These are phyloP conservation scores for Chrysemys picta DNA, from an alignment of 2,113 vertebrate genomes.

Conservation along the genomic window DNA sequence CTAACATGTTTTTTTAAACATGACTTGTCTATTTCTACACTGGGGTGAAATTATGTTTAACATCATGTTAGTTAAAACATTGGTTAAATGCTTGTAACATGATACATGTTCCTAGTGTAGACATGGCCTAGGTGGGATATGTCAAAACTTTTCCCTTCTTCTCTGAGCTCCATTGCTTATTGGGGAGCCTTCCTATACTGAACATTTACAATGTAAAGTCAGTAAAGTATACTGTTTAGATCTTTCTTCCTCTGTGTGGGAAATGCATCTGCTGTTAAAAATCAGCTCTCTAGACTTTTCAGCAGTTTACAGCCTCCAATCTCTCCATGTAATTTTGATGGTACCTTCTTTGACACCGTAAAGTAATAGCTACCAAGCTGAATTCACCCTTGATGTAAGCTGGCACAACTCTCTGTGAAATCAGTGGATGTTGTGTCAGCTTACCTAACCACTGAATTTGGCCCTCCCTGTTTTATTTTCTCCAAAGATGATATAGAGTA, in stretches of 20 bases:
- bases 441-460: neutral
- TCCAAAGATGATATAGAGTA: neutral
- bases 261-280: neutral
- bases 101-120: neutral
- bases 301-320: neutral
- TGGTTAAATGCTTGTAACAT: neutral
- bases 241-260: neutral
- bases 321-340: neutral
- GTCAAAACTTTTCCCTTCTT: neutral
- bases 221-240: neutral
- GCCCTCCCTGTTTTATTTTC: neutral
- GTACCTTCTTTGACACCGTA: neutral
- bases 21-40: neutral
- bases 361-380: neutral
- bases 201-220: neutral
- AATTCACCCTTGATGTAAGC: neutral
- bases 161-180: neutral
- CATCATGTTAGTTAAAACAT: neutral
- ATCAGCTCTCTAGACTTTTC: neutral
- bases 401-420: neutral
- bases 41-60: neutral
- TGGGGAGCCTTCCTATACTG: neutral
- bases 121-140: neutral
- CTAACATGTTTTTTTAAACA: neutral
- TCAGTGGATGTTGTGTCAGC: neutral